These are phyloP conservation scores for Corydoras sp. DNA, from an alignment of 2,113 vertebrate species.

Conservation along the genomic window DNA sequence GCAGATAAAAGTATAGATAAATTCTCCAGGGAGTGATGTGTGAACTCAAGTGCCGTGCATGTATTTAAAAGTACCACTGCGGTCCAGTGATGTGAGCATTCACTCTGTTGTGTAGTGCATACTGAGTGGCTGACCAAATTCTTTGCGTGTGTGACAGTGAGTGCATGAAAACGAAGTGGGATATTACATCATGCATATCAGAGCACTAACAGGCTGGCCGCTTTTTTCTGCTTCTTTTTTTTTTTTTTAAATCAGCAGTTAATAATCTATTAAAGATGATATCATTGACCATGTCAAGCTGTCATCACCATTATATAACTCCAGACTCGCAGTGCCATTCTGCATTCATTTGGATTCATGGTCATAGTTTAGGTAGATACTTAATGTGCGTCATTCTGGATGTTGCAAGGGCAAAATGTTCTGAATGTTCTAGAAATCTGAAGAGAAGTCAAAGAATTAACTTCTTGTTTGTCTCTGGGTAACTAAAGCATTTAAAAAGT, in stretches of 20 bases:
- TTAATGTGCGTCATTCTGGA: slow-evolving; percentile 41
- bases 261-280: slow-evolving; percentile 63
- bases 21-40: slow-evolving; percentile 14
- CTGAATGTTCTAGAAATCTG: too few relatives aligned
- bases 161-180: slow-evolving; percentile 33
- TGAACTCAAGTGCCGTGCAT: slow-evolving; percentile 15
- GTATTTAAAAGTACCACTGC: not conserved
- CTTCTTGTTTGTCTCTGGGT: too few relatives aligned
- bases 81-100: too few relatives aligned
- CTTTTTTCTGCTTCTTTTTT: not conserved
- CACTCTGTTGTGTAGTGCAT: too few relatives aligned
- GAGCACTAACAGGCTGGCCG: too few relatives aligned
- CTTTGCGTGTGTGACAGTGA: slow-evolving; percentile 21
- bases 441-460: too few relatives aligned
- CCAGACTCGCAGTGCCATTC: too few relatives aligned
- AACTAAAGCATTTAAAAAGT: too few relatives aligned
- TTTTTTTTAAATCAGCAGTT: slow-evolving; percentile 43
- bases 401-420: too few relatives aligned
- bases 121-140: too few relatives aligned
- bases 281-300: slow-evolving; percentile 51
- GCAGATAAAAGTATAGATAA: too few relatives aligned
- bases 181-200: slow-evolving; percentile 31
- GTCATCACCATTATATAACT: too few relatives aligned
- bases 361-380: slow-evolving; percentile 58
- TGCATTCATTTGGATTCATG: slow-evolving; percentile 57